phyloP scores from a whole-genome alignment of 2,797 vertebrate genomes.

The Oreonectes daqikongensis region DNA sequence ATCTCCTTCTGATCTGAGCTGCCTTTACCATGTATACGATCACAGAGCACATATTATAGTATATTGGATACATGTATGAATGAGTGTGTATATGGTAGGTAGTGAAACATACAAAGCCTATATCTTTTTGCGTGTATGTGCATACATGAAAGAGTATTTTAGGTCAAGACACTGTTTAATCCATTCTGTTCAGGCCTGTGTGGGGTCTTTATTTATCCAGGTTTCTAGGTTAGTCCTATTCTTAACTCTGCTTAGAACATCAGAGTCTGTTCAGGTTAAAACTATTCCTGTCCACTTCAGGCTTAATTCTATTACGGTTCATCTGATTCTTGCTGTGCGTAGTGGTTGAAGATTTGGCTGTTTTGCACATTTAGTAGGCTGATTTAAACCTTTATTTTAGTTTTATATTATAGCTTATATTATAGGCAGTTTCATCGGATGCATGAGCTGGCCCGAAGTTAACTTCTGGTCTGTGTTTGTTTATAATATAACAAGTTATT shows the following conservation, averaged over 20 bases:
- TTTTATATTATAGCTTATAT: too few species aligned
- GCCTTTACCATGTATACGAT: background rate
- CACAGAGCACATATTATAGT: background rate
- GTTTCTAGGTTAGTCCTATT: constrained; percentile 44
- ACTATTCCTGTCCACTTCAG: constrained; percentile 32
- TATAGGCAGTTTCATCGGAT: too few species aligned
- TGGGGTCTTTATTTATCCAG: constrained; percentile 35
- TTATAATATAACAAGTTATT: too few species aligned
- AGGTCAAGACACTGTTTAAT: constrained; percentile 17
- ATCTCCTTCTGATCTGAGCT: background rate
- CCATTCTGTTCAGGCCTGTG: background rate
- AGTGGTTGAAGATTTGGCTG: background rate
- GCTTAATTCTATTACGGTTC: constrained; percentile 39
- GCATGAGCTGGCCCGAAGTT: too few species aligned
- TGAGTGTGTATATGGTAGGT: background rate
- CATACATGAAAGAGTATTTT: background rate
- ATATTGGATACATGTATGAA: background rate
- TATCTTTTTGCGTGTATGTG: background rate
- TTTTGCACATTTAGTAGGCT: too few species aligned
- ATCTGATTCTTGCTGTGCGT: constrained; percentile 6
- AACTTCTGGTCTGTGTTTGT: too few species aligned
- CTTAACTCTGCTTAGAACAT: constrained; percentile 40
- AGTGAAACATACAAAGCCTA: too few species aligned
- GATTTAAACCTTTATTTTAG: too few species aligned
- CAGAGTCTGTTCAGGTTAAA: constrained; percentile 43